Conservation (phyloP, 2,113 vertebrate species). For the Cisticola juncidis region DNA sequence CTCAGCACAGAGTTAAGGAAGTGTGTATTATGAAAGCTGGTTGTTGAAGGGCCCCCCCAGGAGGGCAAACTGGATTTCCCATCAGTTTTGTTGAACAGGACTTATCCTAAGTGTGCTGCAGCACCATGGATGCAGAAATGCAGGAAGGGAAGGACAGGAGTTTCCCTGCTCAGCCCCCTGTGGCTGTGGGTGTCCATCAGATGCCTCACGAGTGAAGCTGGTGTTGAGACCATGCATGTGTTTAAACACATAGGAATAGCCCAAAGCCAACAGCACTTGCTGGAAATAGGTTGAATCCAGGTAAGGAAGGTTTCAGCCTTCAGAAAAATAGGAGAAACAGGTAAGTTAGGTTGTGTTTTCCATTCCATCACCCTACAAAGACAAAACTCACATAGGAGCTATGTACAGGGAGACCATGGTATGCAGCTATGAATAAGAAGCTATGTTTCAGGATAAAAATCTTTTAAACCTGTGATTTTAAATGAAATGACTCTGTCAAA, state of each 20-base stretch:
- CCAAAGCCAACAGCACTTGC: neutral
- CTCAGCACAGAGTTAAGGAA: neutral
- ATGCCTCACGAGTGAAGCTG: neutral
- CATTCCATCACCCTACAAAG: fast-evolving
- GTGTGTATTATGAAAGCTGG: neutral
- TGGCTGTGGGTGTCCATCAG: neutral
- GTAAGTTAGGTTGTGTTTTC: neutral
- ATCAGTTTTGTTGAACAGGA: neutral
- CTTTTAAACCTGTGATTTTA: neutral
- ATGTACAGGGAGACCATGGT: neutral
- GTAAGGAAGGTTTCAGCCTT: neutral
- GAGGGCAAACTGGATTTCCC: neutral
- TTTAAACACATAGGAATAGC: neutral
- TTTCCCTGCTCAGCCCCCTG: neutral
- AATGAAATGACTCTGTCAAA: neutral
- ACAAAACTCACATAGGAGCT: neutral
- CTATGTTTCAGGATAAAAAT: neutral
- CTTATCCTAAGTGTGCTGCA: neutral
- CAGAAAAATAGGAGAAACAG: neutral
- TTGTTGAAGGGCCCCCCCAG: neutral
- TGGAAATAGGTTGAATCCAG: neutral
- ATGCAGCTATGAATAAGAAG: neutral
- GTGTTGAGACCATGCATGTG: neutral
- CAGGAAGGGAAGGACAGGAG: neutral
- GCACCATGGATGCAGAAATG: neutral